Evolutionary conservation across 2,113 vertebrate genomes (phyloP), one percentile per base, ranked within the genome.

Genomic region (Acanthochromis polyacanthus): DNA sequence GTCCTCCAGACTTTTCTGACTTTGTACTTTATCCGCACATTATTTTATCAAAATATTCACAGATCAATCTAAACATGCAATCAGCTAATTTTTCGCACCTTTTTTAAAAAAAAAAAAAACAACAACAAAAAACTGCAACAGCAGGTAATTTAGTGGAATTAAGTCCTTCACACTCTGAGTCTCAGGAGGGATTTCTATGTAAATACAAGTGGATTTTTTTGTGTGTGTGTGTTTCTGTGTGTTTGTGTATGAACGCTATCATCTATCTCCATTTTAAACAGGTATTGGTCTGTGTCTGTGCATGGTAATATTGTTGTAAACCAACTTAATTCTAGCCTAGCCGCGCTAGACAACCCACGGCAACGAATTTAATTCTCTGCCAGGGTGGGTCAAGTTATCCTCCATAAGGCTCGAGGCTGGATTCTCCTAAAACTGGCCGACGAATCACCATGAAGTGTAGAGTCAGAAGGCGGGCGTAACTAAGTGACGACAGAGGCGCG

Each of bases 81-180:
- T 65, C 70, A 30, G 12, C 16, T 48, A 3, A 45, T 28, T n/a
- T 46, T 19, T 1, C 4, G 1, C 20, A 1, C 1, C 5, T 19
- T 19, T 60, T 51, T 53, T n/a, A 22, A 25, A 25, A n/a, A n/a
- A n/a, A n/a, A n/a, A n/a, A n/a, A n/a, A n/a, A n/a, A n/a, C n/a
- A n/a, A n/a, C n/a, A n/a, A n/a, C n/a, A n/a, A n/a, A n/a, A 25
- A 68, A 60, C 68, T 14, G 32, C 45, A 70, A 63, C 53, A 75
- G 30, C 38, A 52, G 64, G 52, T 59, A 23, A 76, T 71, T 80
- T 58, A 82, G 71, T 61, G 51, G 53, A 66, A 77, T 79, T 43
- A 48, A 71, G 71, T 86, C 32, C 58, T 51, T 16, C 52, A 36
- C 45, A 38, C 75, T 64, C 17, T 19, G 20, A 77, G 45, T 11